Percentiles rank a stretch among this genome's conserved stretches.
These are phyloP conservation scores for Sakesphorus luctuosus DNA, from an alignment of 2,113 vertebrate species.

Conservation along the genomic window DNA sequence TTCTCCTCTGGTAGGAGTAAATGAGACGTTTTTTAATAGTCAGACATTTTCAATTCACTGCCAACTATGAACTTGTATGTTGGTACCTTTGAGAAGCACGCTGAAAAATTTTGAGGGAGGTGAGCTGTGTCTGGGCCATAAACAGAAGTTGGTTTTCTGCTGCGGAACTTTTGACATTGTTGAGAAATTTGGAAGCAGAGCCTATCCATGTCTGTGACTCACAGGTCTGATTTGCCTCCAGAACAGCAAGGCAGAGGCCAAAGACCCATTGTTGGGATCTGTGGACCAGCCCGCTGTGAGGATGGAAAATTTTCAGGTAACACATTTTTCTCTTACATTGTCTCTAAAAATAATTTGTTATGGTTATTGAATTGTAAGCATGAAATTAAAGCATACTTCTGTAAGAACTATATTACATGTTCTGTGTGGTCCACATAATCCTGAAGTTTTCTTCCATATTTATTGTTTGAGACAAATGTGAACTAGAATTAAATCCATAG, in stretches of 20 bases:
- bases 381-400: background rate
- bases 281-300: conserved; percentile 75
- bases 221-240: conserved; percentile 74
- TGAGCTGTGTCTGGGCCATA: background rate
- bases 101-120: background rate
- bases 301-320: conserved; percentile 76
- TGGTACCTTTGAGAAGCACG: background rate
- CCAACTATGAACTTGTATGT: background rate
- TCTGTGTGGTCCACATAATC: background rate
- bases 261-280: conserved; percentile 76
- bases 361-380: background rate
- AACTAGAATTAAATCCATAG: background rate
- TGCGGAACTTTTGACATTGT: background rate
- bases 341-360: background rate
- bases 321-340: background rate
- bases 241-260: conserved; percentile 78
- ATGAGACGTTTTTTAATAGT: background rate
- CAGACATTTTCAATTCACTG: background rate
- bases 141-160: background rate
- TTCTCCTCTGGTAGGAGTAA: background rate
- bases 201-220: conserved; percentile 70
- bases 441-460: background rate
- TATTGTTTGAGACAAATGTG: background rate
- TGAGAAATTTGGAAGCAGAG: conserved; percentile 52
- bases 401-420: background rate